Evolutionary conservation across 2,113 vertebrate genomes (phyloP).

Genomic region (Heliornis fulica): DNA sequence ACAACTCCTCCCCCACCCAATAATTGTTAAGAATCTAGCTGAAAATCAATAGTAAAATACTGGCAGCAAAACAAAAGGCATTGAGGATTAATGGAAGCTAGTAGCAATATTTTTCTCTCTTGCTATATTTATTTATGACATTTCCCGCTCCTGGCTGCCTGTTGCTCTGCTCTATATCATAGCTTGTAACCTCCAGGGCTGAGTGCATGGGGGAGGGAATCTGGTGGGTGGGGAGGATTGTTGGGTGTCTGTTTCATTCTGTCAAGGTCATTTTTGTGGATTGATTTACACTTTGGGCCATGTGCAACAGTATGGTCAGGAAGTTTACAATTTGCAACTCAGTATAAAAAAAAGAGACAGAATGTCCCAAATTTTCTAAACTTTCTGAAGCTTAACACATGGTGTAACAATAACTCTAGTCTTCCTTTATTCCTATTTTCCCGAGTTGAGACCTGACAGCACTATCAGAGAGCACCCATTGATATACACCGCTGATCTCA

Average conservation of each 20-base stretch:
- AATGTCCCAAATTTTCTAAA: neutral
- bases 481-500: neutral
- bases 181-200: neutral
- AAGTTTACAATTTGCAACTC: neutral
- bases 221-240: rapidly evolving
- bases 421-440: neutral
- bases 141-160: neutral
- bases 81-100: neutral
- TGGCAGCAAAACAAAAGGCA: neutral
- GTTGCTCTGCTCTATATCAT: neutral
- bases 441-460: neutral
- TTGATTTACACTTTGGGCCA: neutral
- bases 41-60: neutral
- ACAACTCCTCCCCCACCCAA: rapidly evolving
- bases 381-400: neutral
- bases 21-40: neutral
- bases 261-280: neutral
- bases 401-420: neutral
- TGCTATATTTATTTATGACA: neutral
- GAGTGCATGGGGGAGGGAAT: rapidly evolving
- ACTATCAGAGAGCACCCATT: neutral
- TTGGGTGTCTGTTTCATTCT: neutral
- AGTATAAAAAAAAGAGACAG: neutral
- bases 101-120: neutral
- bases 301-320: neutral